Percentiles rank a stretch among this genome's conserved stretches.
Conservation (phyloP, 2,113 vertebrate genomes). For the Bufo bufo region DNA sequence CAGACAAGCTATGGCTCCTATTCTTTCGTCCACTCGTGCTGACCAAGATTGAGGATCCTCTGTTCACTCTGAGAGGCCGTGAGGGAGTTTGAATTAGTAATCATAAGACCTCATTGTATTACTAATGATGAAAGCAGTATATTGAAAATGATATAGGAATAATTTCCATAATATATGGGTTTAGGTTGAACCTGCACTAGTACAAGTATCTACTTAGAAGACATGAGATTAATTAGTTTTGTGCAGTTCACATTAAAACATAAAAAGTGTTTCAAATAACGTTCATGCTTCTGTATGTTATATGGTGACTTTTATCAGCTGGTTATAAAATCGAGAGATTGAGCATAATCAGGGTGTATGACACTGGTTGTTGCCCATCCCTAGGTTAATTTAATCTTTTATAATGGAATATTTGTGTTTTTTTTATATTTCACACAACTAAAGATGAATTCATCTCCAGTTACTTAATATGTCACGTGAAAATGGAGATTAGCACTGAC, state of each 20-base stretch:
- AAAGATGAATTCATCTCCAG: slow-evolving; percentile 63
- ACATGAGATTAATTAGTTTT: too few species aligned
- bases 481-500: slow-evolving; percentile 77
- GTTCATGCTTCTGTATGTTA: not conserved
- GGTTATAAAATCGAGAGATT: not conserved
- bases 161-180: not conserved
- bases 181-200: not conserved
- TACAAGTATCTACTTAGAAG: too few species aligned
- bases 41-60: not conserved
- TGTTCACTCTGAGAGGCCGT: not conserved
- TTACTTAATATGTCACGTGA: slow-evolving; percentile 75
- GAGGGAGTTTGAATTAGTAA: not conserved
- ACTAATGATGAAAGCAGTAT: too few species aligned
- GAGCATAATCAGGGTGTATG: not conserved
- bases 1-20: too few species aligned
- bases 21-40: not conserved
- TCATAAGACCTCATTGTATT: too few species aligned
- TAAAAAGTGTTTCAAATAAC: not conserved
- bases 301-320: not conserved
- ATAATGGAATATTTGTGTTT: slow-evolving; percentile 21
- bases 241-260: not conserved
- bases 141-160: too few species aligned
- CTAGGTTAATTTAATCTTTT: not conserved
- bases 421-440: slow-evolving; percentile 50
- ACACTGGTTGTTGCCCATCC: slow-evolving; percentile 4